Conservation (phyloP, 2,113 vertebrate genomes). For the Limnothrissa miodon region DNA sequence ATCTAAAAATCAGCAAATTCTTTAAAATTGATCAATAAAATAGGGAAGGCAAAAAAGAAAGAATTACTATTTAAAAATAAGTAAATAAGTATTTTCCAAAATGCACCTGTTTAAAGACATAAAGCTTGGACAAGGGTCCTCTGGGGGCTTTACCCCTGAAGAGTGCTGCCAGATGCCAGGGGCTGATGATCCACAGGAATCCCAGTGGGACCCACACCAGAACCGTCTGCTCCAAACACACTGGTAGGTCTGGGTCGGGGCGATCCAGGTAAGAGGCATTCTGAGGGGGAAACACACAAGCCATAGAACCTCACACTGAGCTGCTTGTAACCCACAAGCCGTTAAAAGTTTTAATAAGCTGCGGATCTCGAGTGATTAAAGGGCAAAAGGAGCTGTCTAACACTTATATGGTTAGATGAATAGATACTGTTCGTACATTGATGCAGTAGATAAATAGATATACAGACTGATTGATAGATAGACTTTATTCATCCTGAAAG, state of each 20-base stretch:
- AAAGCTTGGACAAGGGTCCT: conserved; percentile 74
- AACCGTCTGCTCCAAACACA: conserved; percentile 89
- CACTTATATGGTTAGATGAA: no score
- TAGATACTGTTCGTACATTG: no score
- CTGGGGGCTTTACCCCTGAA: conserved; percentile 66
- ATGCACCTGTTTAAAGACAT: conserved; percentile 83
- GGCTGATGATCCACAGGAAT: conserved; percentile 86
- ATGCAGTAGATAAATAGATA: no score
- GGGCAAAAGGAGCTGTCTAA: no score
- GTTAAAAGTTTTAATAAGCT: conserved; percentile 34
- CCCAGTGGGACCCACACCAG: conserved; percentile 88
- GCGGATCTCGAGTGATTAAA: conserved; percentile 37
- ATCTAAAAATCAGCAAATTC: background rate
- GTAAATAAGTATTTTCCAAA: background rate
- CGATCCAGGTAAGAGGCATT: conserved; percentile 79
- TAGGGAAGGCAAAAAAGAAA: no score
- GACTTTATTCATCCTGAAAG: no score
- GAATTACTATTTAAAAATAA: no score
- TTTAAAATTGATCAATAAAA: no score
- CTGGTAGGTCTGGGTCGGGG: conserved; percentile 78
- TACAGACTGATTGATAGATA: no score
- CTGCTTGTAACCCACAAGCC: background rate
- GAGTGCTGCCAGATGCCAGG: conserved; percentile 74
- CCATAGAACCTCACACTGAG: no score
- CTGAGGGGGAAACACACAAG: conserved; percentile 59